Base-by-base conservation (phyloP, 2,797 vertebrate species). In the Thaleichthys pacificus region DNA sequence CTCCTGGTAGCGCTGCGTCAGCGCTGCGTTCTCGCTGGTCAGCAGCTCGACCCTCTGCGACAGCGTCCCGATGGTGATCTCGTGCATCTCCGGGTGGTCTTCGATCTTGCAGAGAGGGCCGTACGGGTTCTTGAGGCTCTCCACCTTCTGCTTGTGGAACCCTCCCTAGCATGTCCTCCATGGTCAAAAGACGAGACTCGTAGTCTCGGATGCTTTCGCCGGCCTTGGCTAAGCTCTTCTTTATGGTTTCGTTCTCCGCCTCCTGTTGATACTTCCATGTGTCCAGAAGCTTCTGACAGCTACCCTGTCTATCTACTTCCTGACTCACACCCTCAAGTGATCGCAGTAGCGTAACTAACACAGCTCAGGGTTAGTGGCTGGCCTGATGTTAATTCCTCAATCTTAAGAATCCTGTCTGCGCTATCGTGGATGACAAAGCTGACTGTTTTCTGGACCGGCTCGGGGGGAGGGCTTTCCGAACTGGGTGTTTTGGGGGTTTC, bases 1-100 rank as follows among this genome's bases (percentile, higher is more conserved):
- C 79, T 95, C 93, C 78, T 95, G 94, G 77, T 90, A 94, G 9
- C 88, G 86, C 42, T 93, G 94, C 73, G 93, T 91, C 73, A 94
- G 61, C 12, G 91, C 91, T 9, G 80, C 69, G 0, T 95, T 95
- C 76, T 95, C 93, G 61, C 78, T 83, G 0, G 88, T 89, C 62
- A 94, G 80, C 47, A 94, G 85, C 71, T 94, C 92, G 11, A 91
- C 76, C 71, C 84, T 89, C 82, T 94, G 94, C 51, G 88, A 90
- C 2, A 93, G 86, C 70, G 86, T 86, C 24, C 85, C 89, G 9
- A 87, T 78, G 0, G 85, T 85, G 63, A 72, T 63, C 14, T 91
- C 90, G 3, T 74, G 90, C 2, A 69, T 75, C 62, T 93, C 91
- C 0, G 87, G 77, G n/a, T 87, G 84, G 57, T 90, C 92, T 14